Base-by-base conservation (phyloP, 2,113 vertebrate genomes). In the Takifugu flavidus region DNA sequence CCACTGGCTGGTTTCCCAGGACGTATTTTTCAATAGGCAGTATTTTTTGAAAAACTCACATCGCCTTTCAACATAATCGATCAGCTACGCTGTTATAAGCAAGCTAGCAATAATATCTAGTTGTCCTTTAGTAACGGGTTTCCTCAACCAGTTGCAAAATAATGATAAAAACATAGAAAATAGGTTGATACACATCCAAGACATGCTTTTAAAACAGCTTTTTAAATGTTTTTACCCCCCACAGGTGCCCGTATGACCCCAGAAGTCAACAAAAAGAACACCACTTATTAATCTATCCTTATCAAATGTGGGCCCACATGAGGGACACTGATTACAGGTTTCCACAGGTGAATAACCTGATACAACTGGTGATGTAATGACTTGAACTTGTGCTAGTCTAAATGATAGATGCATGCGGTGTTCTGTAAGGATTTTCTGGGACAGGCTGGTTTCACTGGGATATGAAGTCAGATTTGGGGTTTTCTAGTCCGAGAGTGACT, bases 401-500 rank as follows among this genome's bases (percentile, higher is more conserved):
- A 27, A 42, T 29, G 6, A 10, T 2, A 62, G 20, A 20, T 20
- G 43, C 51, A 43, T 0, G 47, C 6, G 44, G 52, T 11, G 14
- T 59, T 26, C 27, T 14, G 43, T 44, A 44, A 3, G 7, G 42
- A 43, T 43, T 4, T 29, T 29, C 29, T 29, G 5, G 6, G 14
- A 49, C 46, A 2, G 46, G 3, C 14, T 45, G 4, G 13, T 13
- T 45, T 5, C 14, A 15, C 44, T 45, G 14, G 13, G 26, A 27
- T 25, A 45, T 49, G 51, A 43, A 44, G 43, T 45, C 44, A 49
- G 1, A 20, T 0, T 59, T n/a, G 25, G n/a, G 15, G 34, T 62
- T 67, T 20, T 27, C 49, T 1, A 11, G 20, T 20, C 20, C 20
- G 20, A 20, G 20, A 20, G 20, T 20, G 89, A 91, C 95, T 97